Percentiles rank a stretch among this genome's conserved stretches.
Evolutionary conservation across 2,113 vertebrate genomes (phyloP).

Genomic region (Pterocles orientalis): DNA sequence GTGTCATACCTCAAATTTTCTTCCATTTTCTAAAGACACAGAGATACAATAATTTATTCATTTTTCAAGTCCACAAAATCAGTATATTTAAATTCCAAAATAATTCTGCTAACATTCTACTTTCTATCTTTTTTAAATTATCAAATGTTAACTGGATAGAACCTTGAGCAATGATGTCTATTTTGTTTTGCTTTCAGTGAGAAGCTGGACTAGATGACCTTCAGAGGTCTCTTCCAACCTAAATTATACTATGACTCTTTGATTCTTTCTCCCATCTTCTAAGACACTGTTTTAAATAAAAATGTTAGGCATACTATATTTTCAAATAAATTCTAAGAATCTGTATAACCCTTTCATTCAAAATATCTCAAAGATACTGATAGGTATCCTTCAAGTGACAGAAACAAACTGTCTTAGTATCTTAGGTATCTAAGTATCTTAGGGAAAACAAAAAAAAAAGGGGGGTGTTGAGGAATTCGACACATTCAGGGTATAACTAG

Average conservation of each 20-base stretch:
- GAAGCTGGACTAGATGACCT: not conserved
- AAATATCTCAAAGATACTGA: not conserved
- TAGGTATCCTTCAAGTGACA: not conserved
- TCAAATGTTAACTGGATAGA: not conserved
- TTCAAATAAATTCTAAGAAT: not conserved
- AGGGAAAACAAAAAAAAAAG: not conserved
- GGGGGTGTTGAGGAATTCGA: rapidly evolving
- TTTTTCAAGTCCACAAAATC: not conserved
- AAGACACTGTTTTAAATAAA: not conserved
- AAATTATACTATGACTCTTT: not conserved
- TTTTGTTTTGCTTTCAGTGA: not conserved
- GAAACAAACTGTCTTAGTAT: not conserved
- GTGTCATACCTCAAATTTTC: not conserved
- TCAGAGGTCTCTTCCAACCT: not conserved
- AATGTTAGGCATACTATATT: not conserved
- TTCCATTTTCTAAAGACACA: not conserved
- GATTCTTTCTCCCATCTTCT: not conserved
- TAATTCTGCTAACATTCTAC: not conserved
- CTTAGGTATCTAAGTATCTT: not conserved
- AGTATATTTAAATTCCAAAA: not conserved
- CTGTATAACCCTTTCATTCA: rapidly evolving
- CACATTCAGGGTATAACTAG: not conserved
- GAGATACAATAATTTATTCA: not conserved
- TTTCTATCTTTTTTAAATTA: not conserved
- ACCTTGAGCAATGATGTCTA: not conserved